Evolutionary conservation across 2,888 invertebrate species (phyloP), one percentile per base, ranked within the genome.

Genomic region (Polydrusus pterygomalis): DNA sequence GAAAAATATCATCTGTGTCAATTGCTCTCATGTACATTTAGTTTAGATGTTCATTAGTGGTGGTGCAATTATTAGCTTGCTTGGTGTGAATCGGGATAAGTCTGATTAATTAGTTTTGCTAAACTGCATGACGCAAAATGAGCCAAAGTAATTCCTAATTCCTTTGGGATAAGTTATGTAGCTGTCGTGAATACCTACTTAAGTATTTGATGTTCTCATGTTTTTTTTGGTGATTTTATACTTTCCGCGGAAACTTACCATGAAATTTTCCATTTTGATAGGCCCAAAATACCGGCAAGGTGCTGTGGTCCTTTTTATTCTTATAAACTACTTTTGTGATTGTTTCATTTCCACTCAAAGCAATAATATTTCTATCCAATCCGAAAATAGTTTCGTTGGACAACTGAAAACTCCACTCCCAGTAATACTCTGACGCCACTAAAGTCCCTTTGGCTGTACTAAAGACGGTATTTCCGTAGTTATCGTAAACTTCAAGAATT

Each of bases 371-470:
- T 80, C 89, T 88, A 18, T 90, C 91, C 1, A 92, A 84, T 0
- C 92, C 92, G 76, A 89, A 92, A 81, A 92, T 86, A 0, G 87
- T 84, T 70, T 89, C 88, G 18, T 89, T 87, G 0, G 90, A 90
- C 38, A 92, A 80, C 78, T 88, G 88, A 17, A 92, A 87, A 0
- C 90, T 87, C 81, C 91, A 88, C 84, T 92, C 92, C 91, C 91
- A 91, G 80, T 91, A 92, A 54, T 89, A 87, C 20, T 90, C 85
- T 0, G 91, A 90, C 1, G 91, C 89, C 74, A 92, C 90, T 0
- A 92, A 78, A 0, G 92, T 91, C 0, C 92, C 92, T 77, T 88
- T 86, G 0, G 89, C 84, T 0, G 91, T 91, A 38, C 89, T 89
- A 18, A 92, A 88, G 70, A 92, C 34, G 7, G 49, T 62, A 43